Evolutionary conservation across 2,888 invertebrate species (phyloP).

Genomic region (Pachymerium ferrugineum): DNA sequence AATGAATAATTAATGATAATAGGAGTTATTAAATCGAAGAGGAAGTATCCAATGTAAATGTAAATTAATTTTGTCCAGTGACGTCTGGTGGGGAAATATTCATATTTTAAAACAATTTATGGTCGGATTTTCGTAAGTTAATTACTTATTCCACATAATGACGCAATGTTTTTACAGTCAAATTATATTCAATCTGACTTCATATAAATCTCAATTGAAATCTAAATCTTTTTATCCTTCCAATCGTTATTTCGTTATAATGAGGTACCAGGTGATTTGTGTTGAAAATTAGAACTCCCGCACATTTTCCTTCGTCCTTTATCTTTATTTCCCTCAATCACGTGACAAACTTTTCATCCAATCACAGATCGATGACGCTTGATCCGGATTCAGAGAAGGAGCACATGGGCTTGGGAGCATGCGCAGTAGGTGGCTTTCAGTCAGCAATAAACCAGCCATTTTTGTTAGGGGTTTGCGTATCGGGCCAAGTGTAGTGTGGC

Average conservation of each 20-base stretch:
- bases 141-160: no score
- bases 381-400: conserved; percentile 20
- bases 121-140: no score
- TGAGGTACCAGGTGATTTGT: background rate
- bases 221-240: background rate
- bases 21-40: no score
- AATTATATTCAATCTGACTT: no score
- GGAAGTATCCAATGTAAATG: no score
- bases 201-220: background rate
- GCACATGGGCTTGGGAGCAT: conserved; percentile 33
- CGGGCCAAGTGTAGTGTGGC: conserved; percentile 20
- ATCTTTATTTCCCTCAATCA: background rate
- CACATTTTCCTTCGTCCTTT: background rate
- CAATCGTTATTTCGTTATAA: background rate
- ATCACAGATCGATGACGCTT: background rate
- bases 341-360: background rate
- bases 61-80: no score
- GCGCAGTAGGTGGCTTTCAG: conserved; percentile 22
- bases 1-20: no score
- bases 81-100: no score
- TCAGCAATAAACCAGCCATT: conserved; percentile 31
- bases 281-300: background rate
- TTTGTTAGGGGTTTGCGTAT: conserved; percentile 28
- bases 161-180: no score
- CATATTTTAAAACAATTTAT: no score